These are phyloP conservation scores for Astreopora myriophthalma DNA, from an alignment of 64 coral and sea anemone genomes.

Conservation along the genomic window DNA sequence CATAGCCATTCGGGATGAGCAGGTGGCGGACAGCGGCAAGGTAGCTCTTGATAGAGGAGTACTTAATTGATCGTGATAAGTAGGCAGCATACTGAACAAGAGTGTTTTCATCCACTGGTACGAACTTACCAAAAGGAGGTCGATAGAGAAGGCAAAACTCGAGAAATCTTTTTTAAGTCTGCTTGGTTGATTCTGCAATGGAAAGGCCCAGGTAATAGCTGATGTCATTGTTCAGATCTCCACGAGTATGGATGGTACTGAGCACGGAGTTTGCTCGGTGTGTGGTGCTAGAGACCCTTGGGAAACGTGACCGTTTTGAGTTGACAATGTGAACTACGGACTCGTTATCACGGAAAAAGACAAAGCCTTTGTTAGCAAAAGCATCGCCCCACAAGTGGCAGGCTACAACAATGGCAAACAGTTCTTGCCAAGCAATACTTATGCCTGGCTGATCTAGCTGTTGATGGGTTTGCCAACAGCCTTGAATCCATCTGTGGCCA, in stretches of 20 bases:
- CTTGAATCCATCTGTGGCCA: constrained; percentile 26
- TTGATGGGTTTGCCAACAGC: neutral
- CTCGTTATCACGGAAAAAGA: constrained; percentile 15
- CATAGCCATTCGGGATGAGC: neutral
- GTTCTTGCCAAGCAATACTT: constrained; percentile 30
- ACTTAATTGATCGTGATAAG: neutral
- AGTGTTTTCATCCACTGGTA: neutral
- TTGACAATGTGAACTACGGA: neutral
- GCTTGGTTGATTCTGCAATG: neutral
- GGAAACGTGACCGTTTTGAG: constrained; percentile 3
- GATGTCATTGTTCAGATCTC: constrained; percentile 9
- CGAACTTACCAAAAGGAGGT: neutral
- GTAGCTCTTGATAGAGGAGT: constrained; percentile 17
- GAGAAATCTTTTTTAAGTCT: constrained; percentile 11
- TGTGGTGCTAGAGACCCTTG: constrained; percentile 16
- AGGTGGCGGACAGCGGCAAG: constrained; percentile 29
- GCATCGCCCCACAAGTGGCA: neutral
- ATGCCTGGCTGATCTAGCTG: neutral
- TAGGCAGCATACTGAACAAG: constrained; percentile 5
- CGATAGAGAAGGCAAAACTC: neutral
- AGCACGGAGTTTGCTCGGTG: neutral
- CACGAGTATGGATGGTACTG: neutral
- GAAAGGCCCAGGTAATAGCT: neutral
- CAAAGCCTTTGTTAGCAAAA: neutral
- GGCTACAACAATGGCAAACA: neutral